Percentiles rank a stretch among this genome's conserved stretches.
These are phyloP conservation scores for Anableps anableps DNA, from an alignment of 2,797 vertebrate species.

Conservation along the genomic window DNA sequence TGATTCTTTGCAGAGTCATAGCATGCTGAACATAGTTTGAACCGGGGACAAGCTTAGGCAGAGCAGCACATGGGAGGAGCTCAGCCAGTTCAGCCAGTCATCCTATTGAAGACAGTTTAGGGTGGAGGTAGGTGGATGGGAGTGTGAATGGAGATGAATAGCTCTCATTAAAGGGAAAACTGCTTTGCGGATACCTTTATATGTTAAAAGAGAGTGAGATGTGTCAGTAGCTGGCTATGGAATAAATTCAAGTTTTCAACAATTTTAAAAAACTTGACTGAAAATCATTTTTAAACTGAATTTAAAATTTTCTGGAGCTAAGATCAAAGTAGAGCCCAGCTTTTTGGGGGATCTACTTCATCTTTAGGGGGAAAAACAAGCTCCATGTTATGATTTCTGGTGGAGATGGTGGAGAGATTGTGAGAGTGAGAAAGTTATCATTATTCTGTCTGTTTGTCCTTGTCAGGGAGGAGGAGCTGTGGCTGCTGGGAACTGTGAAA, in stretches of 20 bases:
- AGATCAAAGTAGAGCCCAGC: not conserved
- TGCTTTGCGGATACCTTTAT: not conserved
- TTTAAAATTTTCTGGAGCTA: not conserved
- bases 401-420: not conserved
- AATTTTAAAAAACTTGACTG: not conserved
- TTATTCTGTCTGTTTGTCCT: constrained; percentile 1
- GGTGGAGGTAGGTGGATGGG: not conserved
- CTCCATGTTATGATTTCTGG: not conserved
- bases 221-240: not conserved
- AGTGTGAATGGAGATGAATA: not conserved
- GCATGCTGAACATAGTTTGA: not conserved
- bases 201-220: not conserved
- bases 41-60: constrained; percentile 27
- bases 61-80: constrained; percentile 47
- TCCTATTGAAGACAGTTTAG: not conserved
- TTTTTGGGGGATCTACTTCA: not conserved
- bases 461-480: not conserved
- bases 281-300: not conserved
- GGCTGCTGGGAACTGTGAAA: constrained; percentile 6
- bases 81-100: not conserved
- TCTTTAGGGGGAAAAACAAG: not conserved
- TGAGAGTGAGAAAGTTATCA: not conserved
- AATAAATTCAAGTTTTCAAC: not conserved
- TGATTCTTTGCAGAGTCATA: not conserved
- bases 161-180: not conserved